Evolutionary conservation across 2,113 vertebrate species (phyloP), one percentile per base, ranked within the genome.

Genomic region (Pimephales promelas): DNA sequence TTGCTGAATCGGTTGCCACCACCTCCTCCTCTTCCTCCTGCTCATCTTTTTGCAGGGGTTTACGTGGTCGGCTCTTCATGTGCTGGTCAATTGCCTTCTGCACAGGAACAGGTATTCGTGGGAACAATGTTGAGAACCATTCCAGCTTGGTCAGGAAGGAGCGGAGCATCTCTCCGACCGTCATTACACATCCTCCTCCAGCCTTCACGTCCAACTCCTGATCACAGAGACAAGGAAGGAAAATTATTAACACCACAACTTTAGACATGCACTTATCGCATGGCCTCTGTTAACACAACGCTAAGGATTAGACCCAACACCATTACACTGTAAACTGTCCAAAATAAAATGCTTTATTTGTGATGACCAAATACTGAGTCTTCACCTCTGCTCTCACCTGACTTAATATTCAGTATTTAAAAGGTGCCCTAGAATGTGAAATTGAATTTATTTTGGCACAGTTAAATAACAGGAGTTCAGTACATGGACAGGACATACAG

Each of bases 141-240:
- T 99, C 98, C 54, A 99, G 94, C 87, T 99, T 99, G 89, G 98
- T 99, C 83, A 99, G 94, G 90, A 97, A 99, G 87, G 98, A 99
- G 66, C 98, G 96, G 24, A 99, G 93, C 98, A 99, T 99, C 89
- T 99, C 98, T 79, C 98, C 98, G 3, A 99, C 89, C 62, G 97
- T 98, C 98, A 99, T 99, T 31, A 99, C 95, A 4, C 98, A 99
- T 62, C 98, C 98, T 0, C 98, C 98, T 10, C 98, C 98, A 36
- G 98, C 98, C 90, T 99, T 99, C 88, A 99, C 98, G 79, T 99
- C 98, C 70, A 99, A 94, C 89, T 99, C 98, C 98, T 99, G 92
- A 3, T 90, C 81, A 62, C 22, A 91, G 68, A 87, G 0, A 84
- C 24, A 79, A 20, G 5, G 66, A 88, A 90, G 85, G 91, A 88